Conservation (phyloP, 2,888 invertebrate genomes). For the Tricholauxania praeusta region DNA sequence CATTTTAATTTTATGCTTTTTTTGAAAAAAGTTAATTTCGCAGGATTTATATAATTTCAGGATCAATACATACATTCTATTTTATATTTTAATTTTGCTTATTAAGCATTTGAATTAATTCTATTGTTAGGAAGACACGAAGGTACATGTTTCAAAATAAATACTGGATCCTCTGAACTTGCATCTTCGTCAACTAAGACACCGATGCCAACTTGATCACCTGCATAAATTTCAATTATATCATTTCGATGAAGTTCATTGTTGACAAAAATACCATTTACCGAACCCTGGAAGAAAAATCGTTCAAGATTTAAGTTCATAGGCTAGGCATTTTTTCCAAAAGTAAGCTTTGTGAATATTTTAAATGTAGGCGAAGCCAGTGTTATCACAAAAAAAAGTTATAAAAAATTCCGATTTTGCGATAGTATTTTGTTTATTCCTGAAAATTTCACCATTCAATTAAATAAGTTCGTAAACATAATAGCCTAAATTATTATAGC, state of each 20-base stretch:
- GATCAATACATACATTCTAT: too few relatives aligned
- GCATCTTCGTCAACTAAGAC: conserved; percentile 42
- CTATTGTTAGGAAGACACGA: neutral
- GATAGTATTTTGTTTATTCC: too few relatives aligned
- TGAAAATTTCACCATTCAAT: too few relatives aligned
- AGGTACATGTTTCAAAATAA: conserved; percentile 47
- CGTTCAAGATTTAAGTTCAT: too few relatives aligned
- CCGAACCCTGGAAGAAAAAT: conserved; percentile 51
- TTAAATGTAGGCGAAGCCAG: neutral
- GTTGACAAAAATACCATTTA: conserved; percentile 63
- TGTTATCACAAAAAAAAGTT: neutral
- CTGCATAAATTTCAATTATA: conserved; percentile 25
- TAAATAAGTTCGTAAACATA: too few relatives aligned
- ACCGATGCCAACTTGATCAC: conserved; percentile 58
- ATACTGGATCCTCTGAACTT: conserved; percentile 38
- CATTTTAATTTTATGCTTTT: too few relatives aligned
- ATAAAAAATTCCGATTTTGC: too few relatives aligned
- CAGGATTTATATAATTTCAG: too few relatives aligned
- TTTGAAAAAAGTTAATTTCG: too few relatives aligned
- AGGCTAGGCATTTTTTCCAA: neutral
- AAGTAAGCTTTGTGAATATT: neutral
- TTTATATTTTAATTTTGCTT: too few relatives aligned
- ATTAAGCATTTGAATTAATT: too few relatives aligned
- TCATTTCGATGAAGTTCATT: conserved; percentile 35
- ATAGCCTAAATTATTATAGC: too few relatives aligned